Evolutionary conservation across 2,888 invertebrate genomes (phyloP), one percentile per base, ranked within the genome.

Genomic region (Tipula lateralis): DNA sequence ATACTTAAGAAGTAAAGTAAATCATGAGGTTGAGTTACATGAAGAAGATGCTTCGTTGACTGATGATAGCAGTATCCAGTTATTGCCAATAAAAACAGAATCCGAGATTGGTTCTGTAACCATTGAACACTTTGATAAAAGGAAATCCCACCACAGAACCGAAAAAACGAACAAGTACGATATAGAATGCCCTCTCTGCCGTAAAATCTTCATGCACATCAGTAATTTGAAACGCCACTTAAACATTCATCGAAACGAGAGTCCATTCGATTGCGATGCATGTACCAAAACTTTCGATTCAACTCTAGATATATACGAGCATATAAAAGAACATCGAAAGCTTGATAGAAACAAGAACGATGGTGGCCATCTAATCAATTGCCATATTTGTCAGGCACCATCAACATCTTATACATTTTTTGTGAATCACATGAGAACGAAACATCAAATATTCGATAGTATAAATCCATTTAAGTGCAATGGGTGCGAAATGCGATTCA

Each of bases 211-310:
- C 34, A 30, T 84, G 7, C 85, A 85, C 24, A 85, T 85, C 84
- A 85, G 85, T 29, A 86, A 86, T 84, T 84, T 86, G 16, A 86
- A 86, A 24, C 84, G 85, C 1, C 86, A 86, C 34, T 39, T 86
- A 2, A 13, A 36, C 44, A 36, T 84, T 13, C 86, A 86, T 29
- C 84, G 84, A 13, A 44, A 84, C 13, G 34, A 85, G 32, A 32
- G 36, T 16, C 34, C 36, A n/a, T 83, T 85, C 9, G 66, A 50
- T 2, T 86, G 86, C 44, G 85, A 85, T 24, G 34, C 85, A 83
- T 86, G 86, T 39, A 83, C 66, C 13, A 84, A 85, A 85, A 29
- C 39, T n/a, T 86, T 86, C 82, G n/a, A 6, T 0, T 84, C 85
- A n/a, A 12, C 84, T 13, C 50, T 24, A 7, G 82, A 39, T 0